Evolutionary conservation across 2,113 vertebrate species (phyloP).

Genomic region (Stercorarius parasiticus): DNA sequence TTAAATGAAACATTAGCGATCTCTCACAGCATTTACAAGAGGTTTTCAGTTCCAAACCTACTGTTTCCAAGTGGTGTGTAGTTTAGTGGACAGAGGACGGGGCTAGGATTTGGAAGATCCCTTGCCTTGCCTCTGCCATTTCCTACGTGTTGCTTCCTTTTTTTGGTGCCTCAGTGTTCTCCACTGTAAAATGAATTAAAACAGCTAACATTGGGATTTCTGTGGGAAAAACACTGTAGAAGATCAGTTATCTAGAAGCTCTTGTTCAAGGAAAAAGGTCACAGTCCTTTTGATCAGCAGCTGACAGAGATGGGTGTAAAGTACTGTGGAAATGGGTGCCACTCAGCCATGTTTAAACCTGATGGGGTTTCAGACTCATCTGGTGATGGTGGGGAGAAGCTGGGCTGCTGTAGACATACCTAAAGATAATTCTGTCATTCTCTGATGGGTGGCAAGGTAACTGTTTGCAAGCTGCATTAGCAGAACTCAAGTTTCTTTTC

Average conservation of each 20-base stretch:
- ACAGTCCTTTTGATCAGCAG: not conserved
- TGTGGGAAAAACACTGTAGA: not conserved
- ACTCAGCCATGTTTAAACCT: not conserved
- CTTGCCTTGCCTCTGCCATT: not conserved
- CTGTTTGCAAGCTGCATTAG: not conserved
- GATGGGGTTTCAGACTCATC: not conserved
- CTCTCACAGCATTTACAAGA: not conserved
- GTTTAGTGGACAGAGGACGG: not conserved
- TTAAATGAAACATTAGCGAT: not conserved
- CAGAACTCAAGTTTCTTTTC: not conserved
- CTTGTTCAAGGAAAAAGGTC: not conserved
- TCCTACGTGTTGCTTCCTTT: not conserved
- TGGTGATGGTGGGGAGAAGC: not conserved
- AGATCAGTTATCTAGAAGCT: not conserved
- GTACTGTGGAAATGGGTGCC: not conserved
- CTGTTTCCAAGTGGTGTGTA: not conserved
- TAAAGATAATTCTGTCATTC: not conserved
- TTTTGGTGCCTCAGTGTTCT: not conserved
- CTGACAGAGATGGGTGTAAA: not conserved
- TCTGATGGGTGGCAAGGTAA: not conserved
- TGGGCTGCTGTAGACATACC: not conserved
- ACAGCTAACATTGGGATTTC: not conserved
- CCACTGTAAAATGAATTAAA: not conserved
- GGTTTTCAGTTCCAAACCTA: not conserved
- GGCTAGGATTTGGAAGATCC: not conserved